phyloP scores from a whole-genome alignment of 2,797 vertebrate species.

The Todus mexicanus region DNA sequence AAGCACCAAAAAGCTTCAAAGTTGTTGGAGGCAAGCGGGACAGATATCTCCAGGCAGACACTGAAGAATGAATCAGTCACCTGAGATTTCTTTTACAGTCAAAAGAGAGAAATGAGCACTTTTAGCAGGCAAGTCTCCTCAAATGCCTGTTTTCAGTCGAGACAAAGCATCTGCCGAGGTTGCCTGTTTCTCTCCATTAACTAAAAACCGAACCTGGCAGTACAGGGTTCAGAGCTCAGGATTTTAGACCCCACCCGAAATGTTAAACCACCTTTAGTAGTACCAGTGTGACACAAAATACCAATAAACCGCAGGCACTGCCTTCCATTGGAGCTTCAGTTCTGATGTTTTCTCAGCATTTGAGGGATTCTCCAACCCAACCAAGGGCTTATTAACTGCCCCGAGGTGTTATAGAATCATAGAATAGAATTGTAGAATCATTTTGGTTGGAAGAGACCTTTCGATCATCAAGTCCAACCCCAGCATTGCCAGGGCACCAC shows the following conservation, averaged over 20 bases:
- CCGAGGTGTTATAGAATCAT: too few species aligned
- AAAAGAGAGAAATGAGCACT: background rate
- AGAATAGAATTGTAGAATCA: too few species aligned
- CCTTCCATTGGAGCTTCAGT: background rate
- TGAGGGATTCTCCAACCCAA: background rate
- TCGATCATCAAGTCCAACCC: too few species aligned
- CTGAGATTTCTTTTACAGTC: conserved; percentile 10
- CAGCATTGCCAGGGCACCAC: too few species aligned
- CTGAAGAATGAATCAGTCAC: conserved; percentile 10
- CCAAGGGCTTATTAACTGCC: background rate
- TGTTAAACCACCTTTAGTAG: background rate
- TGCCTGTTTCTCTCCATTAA: background rate
- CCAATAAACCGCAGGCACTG: background rate
- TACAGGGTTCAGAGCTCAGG: background rate
- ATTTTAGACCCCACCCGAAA: background rate
- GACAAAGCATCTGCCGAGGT: background rate
- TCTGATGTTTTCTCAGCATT: background rate
- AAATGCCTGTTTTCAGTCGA: background rate
- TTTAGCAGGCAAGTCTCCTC: background rate
- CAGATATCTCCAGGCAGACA: background rate
- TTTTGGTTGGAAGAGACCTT: too few species aligned
- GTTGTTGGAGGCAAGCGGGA: background rate
- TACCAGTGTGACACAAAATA: background rate
- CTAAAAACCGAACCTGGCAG: background rate
- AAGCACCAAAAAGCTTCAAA: background rate